phyloP scores from a whole-genome alignment of 2,888 invertebrate genomes.

The Scaptomyza caliginosa region DNA sequence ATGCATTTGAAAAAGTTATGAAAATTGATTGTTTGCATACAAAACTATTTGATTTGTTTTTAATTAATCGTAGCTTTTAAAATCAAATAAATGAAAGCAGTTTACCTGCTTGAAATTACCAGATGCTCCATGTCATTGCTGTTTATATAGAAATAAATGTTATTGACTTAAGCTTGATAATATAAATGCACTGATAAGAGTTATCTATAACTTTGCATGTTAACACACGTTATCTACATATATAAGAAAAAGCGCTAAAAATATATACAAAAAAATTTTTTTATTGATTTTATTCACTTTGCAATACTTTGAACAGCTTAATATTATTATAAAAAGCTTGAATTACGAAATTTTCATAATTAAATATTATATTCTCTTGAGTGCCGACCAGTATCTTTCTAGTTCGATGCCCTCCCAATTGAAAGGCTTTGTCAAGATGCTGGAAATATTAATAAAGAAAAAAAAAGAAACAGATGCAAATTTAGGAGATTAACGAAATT shows the following conservation, averaged over 20 bases:
- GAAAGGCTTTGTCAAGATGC: constrained; percentile 84
- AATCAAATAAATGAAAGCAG: neutral
- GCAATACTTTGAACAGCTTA: too few species aligned
- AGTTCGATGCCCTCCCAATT: constrained; percentile 89
- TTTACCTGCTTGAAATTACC: neutral
- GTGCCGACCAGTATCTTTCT: constrained; percentile 84
- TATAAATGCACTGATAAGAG: neutral
- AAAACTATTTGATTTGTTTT: constrained; percentile 18
- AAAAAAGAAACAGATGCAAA: constrained; percentile 32
- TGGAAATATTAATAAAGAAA: constrained; percentile 81
- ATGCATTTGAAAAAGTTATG: constrained; percentile 17
- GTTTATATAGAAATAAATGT: neutral
- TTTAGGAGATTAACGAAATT: constrained; percentile 35
- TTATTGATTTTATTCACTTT: too few species aligned
- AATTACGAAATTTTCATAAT: neutral
- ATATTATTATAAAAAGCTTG: neutral
- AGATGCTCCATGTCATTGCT: too few species aligned
- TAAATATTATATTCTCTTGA: constrained; percentile 45
- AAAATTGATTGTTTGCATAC: constrained; percentile 18
- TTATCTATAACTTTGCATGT: neutral
- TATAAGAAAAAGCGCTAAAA: too few species aligned
- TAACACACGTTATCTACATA: too few species aligned
- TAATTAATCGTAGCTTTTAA: constrained; percentile 1
- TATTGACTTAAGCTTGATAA: neutral
- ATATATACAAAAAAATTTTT: too few species aligned